A percentile compares a stretch with the other conserved stretches of the same genome.
Conservation (phyloP, 2,888 invertebrate genomes). For the Acrocera orbiculus region DNA sequence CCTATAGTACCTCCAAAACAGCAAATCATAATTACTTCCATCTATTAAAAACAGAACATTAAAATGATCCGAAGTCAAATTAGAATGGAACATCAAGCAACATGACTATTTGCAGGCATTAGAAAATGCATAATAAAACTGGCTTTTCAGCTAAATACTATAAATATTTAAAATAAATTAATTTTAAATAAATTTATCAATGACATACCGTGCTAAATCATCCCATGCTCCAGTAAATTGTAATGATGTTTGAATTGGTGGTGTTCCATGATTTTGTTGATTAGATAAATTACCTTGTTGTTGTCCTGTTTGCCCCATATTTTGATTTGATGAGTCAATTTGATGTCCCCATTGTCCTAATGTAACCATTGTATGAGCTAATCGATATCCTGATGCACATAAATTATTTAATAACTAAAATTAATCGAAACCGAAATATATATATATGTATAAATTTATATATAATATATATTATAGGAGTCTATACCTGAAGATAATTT, state of each 20-base stretch:
- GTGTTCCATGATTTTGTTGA: background rate
- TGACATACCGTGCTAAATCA: slow-evolving; percentile 32
- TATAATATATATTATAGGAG: background rate
- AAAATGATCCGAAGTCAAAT: too few species aligned
- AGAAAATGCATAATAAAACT: too few species aligned
- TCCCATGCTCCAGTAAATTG: slow-evolving; percentile 43
- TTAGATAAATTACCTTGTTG: slow-evolving; percentile 6
- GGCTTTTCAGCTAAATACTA: too few species aligned
- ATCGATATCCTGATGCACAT: slow-evolving; percentile 42
- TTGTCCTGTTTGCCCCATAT: slow-evolving; percentile 12
- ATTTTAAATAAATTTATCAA: background rate
- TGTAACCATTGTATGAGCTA: slow-evolving; percentile 40
- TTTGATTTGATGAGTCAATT: slow-evolving; percentile 4
- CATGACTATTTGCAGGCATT: too few species aligned
- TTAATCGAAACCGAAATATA: background rate
- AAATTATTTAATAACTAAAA: slow-evolving; percentile 41
- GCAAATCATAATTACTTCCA: too few species aligned
- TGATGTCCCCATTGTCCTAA: slow-evolving; percentile 33
- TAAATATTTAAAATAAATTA: background rate
- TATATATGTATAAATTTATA: background rate
- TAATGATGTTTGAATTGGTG: slow-evolving; percentile 13
- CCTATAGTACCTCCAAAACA: too few species aligned
- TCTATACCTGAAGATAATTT: slow-evolving; percentile 19
- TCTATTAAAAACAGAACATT: too few species aligned
- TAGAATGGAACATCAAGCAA: too few species aligned